Percentiles rank a stretch among this genome's conserved stretches.
Conservation (phyloP, 2,888 invertebrate genomes). For the Gibbula magus region DNA sequence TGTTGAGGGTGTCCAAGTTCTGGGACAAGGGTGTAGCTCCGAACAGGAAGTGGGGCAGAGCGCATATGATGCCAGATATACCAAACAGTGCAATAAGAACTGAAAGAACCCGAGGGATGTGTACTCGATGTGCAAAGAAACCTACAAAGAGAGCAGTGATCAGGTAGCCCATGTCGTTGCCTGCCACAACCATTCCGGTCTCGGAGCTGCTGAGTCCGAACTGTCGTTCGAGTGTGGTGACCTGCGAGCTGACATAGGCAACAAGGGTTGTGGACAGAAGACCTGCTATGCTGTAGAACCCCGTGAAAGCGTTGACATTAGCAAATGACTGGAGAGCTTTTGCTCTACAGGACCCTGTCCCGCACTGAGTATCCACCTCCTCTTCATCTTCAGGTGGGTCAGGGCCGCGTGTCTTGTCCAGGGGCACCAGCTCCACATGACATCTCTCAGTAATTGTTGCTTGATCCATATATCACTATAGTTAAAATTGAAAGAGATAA, state of each 20-base stretch:
- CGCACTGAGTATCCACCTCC: conserved; percentile 36
- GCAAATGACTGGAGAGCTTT: conserved; percentile 41
- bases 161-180: conserved; percentile 66
- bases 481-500: no score
- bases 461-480: no score
- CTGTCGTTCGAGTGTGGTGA: conserved; percentile 65
- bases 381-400: no score
- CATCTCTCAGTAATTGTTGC: no score
- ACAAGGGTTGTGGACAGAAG: conserved; percentile 47
- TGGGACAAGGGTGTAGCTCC: no score
- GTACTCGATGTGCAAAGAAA: conserved; percentile 44
- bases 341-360: conserved; percentile 49
- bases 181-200: conserved; percentile 61
- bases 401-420: no score
- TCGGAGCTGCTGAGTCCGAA: conserved; percentile 64
- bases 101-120: conserved; percentile 54
- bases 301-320: conserved; percentile 49
- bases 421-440: no score
- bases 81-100: background rate
- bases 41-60: no score
- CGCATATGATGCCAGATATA: no score
- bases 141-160: conserved; percentile 49
- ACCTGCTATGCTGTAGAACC: conserved; percentile 43
- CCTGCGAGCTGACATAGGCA: conserved; percentile 56
- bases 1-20: no score